These are phyloP conservation scores for Physella acuta DNA, from an alignment of 1,140 invertebrate genomes.

Conservation along the genomic window DNA sequence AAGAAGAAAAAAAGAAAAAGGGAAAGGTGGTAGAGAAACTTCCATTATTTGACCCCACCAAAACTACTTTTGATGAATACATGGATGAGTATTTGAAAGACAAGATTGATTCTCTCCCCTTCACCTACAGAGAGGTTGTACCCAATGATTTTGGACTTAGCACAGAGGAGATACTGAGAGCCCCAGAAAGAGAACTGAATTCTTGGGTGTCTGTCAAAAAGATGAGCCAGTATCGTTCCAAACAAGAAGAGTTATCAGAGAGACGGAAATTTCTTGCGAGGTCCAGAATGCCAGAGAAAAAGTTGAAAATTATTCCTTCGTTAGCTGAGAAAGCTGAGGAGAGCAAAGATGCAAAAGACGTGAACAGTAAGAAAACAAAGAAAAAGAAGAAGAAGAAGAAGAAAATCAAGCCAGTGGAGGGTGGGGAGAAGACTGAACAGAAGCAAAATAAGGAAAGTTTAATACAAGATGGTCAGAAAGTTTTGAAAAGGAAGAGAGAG, in stretches of 20 bases:
- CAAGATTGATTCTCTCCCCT: conserved; percentile 82
- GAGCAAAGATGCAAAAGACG: no score
- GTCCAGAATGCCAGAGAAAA: conserved; percentile 52
- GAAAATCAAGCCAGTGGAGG: no score
- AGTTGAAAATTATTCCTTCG: conserved; percentile 21
- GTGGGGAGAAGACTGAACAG: no score
- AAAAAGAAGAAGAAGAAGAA: no score
- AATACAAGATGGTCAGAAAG: no score
- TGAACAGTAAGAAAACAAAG: no score
- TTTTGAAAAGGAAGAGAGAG: no score
- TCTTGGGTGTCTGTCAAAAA: conserved; percentile 93
- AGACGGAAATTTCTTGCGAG: conserved; percentile 75
- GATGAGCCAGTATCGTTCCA: conserved; percentile 73
- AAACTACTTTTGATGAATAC: conserved; percentile 82
- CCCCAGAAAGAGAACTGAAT: conserved; percentile 91
- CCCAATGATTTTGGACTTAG: conserved; percentile 89
- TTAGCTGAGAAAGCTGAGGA: no score
- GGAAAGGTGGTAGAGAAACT: conserved; percentile 71
- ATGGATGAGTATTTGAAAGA: conserved; percentile 94
- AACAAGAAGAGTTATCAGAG: conserved; percentile 79
- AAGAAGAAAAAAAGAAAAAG: conserved; percentile 58
- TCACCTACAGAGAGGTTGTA: conserved; percentile 87
- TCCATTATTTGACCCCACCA: conserved; percentile 77
- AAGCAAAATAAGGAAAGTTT: no score
- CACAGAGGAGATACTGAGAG: conserved; percentile 87